Base-by-base conservation (phyloP, 2,113 vertebrate species). In the Scytalopus superciliaris region DNA sequence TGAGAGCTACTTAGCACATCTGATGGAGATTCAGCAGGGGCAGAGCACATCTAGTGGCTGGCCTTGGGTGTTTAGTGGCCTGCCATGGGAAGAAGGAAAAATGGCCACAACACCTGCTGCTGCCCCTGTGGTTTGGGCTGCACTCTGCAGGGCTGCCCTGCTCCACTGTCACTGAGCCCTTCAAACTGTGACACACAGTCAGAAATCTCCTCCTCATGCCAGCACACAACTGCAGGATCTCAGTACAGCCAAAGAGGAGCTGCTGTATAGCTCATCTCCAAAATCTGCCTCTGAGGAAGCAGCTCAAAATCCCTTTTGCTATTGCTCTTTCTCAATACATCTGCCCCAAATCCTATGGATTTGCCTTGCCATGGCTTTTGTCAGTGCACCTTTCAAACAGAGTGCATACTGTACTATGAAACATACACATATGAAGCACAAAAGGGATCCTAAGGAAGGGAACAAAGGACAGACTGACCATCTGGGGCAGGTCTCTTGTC, bases 401-500 rank as follows among this genome's bases (percentile, higher is more conserved):
- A 42, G 40, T 11, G 37, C 12, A 7, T 13, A 3, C 25, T 19
- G 28, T 37, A 28, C 45, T 50, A 5, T 8, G 31, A 74, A 72
- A 84, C 35, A 14, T 2, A 69, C 74, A 24, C 19, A 40, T 0
- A 1, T 10, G 25, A 70, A 42, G 21, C 40, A 31, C 68, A 53
- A 47, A 35, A 40, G 15, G 53, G 50, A 63, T 35, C 44, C 18
- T 33, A 45, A 57, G 15, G n/a, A 50, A 35, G 4, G 10, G 44
- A 62, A 33, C 30, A 55, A 73, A 67, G 53, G 40, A 31, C 42
- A 73, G 77, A 75, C 97, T 73, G 39, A 98, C 98, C 99, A 99
- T 98, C 72, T 98, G 97, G 35, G 99, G 98, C 30, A 98, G 96
- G 50, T 98, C 98, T 97, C 99, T 98, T 25, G 97, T 99, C 96